Evolutionary conservation across 1,140 invertebrate genomes (phyloP).

Genomic region (Leptopilina clavipes): DNA sequence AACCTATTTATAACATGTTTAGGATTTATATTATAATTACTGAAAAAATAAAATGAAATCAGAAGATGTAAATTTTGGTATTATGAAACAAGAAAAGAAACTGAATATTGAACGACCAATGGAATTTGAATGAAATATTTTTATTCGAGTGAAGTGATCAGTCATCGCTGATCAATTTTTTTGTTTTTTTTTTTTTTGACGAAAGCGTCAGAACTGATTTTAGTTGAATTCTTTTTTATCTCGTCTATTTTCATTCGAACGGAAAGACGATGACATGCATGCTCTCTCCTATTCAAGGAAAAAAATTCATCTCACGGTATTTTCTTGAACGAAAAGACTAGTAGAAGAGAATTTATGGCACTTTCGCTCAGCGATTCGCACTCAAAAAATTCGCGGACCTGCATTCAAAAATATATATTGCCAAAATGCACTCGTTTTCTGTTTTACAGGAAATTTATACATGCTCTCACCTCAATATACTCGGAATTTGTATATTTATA

Average conservation of each 20-base stretch:
- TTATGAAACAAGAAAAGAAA: too few relatives aligned
- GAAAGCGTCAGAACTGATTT: constrained; percentile 35
- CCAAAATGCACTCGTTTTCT: constrained; percentile 30
- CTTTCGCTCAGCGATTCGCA: constrained; percentile 34
- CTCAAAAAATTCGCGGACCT: constrained; percentile 29
- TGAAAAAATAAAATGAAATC: constrained; percentile 31
- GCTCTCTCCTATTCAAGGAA: constrained; percentile 17
- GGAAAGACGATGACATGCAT: constrained; percentile 36
- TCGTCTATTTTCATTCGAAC: constrained; percentile 34
- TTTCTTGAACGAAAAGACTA: constrained; percentile 24
- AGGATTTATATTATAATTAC: too few relatives aligned
- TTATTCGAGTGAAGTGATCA: constrained; percentile 25
- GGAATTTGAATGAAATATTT: constrained; percentile 37
- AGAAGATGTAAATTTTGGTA: constrained; percentile 33
- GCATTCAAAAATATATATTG: constrained; percentile 33
- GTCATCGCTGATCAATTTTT: constrained; percentile 27
- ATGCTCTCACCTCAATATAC: constrained; percentile 9
- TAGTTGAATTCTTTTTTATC: neutral
- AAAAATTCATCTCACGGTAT: constrained; percentile 10
- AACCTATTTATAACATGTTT: too few relatives aligned
- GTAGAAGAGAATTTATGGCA: constrained; percentile 29
- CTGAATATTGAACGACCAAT: too few relatives aligned
- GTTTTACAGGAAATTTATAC: constrained; percentile 38
- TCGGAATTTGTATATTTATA: neutral
- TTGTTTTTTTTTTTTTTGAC: neutral